phyloP scores from a whole-genome alignment of 2,113 vertebrate species.

The Tachysurus fulvidraco region DNA sequence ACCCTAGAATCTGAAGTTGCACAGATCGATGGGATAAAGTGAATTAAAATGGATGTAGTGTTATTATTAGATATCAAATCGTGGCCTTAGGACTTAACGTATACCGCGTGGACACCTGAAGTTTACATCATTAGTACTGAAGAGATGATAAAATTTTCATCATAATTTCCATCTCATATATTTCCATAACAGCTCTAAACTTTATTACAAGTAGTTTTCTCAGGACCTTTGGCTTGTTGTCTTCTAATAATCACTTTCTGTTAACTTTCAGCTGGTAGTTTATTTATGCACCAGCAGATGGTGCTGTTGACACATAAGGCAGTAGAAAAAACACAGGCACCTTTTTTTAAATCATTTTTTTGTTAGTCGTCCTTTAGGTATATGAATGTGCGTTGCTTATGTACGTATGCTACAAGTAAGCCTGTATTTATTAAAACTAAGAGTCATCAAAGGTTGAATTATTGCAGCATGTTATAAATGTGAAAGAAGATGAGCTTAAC shows the following conservation, averaged over 20 bases:
- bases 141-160: background rate
- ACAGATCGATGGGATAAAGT: background rate
- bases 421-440: conserved; percentile 78
- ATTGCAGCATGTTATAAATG: conserved; percentile 75
- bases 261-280: conserved; percentile 52
- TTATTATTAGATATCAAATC: background rate
- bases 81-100: too few species aligned
- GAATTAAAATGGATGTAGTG: background rate
- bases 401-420: conserved; percentile 68
- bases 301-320: conserved; percentile 67
- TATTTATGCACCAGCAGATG: conserved; percentile 67
- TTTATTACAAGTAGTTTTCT: background rate
- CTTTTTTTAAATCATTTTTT: conserved; percentile 51
- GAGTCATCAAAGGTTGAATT: conserved; percentile 75
- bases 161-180: background rate
- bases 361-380: conserved; percentile 66
- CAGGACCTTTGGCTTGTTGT: background rate
- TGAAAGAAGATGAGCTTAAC: conserved; percentile 78
- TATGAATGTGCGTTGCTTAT: conserved; percentile 69
- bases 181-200: background rate
- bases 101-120: background rate
- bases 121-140: background rate
- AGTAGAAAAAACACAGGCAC: conserved; percentile 7
- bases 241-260: background rate
- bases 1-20: background rate